These are phyloP conservation scores for Calliphora vomitoria DNA, from an alignment of 2,888 invertebrate species.

Conservation along the genomic window DNA sequence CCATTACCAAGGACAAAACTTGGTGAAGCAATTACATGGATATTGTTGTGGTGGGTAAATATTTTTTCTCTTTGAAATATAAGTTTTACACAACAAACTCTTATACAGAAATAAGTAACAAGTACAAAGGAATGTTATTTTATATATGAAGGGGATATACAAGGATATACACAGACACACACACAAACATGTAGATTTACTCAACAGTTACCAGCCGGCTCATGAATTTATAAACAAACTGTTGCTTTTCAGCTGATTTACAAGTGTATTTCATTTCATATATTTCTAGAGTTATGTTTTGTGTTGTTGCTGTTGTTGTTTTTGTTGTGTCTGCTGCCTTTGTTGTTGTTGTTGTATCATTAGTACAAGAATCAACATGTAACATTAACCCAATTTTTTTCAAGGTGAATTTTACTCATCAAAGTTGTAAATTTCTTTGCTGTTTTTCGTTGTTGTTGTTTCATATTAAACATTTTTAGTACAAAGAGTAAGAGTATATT, in stretches of 20 bases:
- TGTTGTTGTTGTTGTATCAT: conserved; percentile 30
- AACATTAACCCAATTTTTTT: conserved; percentile 74
- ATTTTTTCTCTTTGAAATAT: neutral
- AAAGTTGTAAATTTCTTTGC: conserved; percentile 41
- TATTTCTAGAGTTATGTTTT: neutral
- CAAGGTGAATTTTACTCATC: conserved; percentile 72
- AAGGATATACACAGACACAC: neutral
- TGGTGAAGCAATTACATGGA: neutral
- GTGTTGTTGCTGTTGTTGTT: conserved; percentile 9
- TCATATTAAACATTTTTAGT: conserved; percentile 39
- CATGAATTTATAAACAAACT: conserved; percentile 74
- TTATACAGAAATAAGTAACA: neutral
- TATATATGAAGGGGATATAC: neutral
- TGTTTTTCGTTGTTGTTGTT: conserved; percentile 29
- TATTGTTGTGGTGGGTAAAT: neutral
- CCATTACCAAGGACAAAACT: neutral
- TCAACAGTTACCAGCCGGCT: conserved; percentile 61
- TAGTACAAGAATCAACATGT: conserved; percentile 69
- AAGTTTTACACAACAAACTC: neutral
- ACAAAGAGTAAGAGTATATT: conserved; percentile 15
- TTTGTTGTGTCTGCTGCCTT: neutral
- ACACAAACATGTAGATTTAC: neutral
- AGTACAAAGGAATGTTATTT: conserved; percentile 1
- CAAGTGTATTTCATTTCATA: conserved; percentile 1
- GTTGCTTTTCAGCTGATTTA: conserved; percentile 76